These are phyloP conservation scores for Upupa epops DNA, from an alignment of 2,113 vertebrate genomes.

Conservation along the genomic window DNA sequence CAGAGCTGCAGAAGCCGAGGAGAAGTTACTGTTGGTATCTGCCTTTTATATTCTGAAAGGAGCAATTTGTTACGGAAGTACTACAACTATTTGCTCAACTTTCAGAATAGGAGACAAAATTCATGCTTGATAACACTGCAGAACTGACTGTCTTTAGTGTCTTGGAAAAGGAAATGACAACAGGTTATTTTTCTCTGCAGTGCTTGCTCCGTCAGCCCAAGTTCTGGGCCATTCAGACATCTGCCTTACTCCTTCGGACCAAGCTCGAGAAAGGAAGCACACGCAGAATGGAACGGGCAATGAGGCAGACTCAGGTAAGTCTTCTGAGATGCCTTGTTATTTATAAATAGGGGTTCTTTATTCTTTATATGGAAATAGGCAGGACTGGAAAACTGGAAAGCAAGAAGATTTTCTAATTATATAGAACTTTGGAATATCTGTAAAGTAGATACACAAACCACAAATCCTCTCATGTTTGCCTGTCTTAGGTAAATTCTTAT, in stretches of 20 bases:
- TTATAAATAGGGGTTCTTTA: not conserved
- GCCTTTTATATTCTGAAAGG: not conserved
- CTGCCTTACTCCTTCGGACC: slow-evolving; percentile 87
- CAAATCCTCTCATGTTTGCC: not conserved
- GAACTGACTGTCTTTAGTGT: not conserved
- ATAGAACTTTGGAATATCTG: not conserved
- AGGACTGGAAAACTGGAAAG: not conserved
- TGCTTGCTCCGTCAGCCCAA: slow-evolving; percentile 91
- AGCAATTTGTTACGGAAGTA: not conserved
- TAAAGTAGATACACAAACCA: not conserved
- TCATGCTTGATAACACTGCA: not conserved
- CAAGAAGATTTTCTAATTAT: not conserved
- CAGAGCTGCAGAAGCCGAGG: not conserved
- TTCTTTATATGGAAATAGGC: not conserved
- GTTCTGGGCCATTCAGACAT: slow-evolving; percentile 92
- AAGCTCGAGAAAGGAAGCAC: slow-evolving; percentile 87
- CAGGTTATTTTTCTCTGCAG: slow-evolving; percentile 65
- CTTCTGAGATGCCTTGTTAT: not conserved
- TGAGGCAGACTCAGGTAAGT: slow-evolving; percentile 94
- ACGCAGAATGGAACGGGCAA: slow-evolving; percentile 89
- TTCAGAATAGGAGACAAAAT: not conserved
- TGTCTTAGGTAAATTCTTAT: not conserved
- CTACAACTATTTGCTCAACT: not conserved
- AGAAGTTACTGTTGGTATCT: not conserved
- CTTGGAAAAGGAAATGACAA: not conserved